phyloP scores from a whole-genome alignment of 1,140 invertebrate genomes.

The Euura lappo region DNA sequence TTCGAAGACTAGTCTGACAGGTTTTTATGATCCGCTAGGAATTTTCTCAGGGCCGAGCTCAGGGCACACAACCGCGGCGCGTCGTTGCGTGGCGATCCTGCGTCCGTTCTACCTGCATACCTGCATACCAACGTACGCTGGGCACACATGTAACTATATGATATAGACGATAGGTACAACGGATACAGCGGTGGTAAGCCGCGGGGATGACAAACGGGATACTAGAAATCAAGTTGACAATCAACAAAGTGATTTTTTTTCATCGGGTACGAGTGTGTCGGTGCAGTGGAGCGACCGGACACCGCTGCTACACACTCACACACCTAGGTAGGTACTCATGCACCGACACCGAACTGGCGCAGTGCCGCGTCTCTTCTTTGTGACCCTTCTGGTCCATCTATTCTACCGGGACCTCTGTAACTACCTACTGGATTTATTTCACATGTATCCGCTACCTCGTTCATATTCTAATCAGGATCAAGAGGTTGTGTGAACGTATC shows the following conservation, averaged over 20 bases:
- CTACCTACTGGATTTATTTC: neutral
- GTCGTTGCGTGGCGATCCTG: too few relatives aligned
- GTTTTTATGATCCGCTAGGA: conserved; percentile 3
- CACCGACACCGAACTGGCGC: neutral
- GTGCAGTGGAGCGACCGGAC: neutral
- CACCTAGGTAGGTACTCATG: neutral
- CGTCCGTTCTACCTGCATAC: neutral
- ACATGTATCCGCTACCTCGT: conserved; percentile 21
- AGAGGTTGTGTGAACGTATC: conserved; percentile 59
- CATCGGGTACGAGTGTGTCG: neutral
- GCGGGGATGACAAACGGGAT: neutral
- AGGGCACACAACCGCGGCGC: too few relatives aligned
- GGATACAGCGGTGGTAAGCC: neutral
- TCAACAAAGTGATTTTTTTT: neutral
- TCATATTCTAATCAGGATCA: conserved; percentile 61
- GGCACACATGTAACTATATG: neutral
- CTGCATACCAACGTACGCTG: neutral
- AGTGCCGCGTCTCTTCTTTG: neutral
- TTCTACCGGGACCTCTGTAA: conserved; percentile 14
- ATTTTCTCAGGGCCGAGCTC: neutral
- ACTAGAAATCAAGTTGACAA: conserved; percentile 5
- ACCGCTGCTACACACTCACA: neutral
- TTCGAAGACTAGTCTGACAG: neutral
- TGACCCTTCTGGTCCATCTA: neutral
- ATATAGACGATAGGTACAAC: neutral